Conservation (phyloP, 2,797 vertebrate genomes). For the Todus mexicanus region DNA sequence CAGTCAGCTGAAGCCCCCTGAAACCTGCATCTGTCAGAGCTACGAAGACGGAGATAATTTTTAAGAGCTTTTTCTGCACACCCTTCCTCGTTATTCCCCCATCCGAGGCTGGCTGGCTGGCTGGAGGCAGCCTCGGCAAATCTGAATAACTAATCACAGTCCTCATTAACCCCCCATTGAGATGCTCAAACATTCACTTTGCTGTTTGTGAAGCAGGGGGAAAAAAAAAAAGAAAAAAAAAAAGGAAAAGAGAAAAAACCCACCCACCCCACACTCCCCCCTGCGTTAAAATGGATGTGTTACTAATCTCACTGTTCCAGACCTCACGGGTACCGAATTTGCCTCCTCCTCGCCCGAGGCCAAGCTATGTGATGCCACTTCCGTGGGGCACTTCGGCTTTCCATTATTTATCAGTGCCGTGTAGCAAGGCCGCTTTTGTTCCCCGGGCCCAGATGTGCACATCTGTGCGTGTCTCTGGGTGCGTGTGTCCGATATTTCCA, state of each 20-base stretch:
- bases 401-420: conserved; percentile 47
- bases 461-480: accelerated
- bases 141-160: conserved; percentile 91
- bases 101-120: conserved; percentile 70
- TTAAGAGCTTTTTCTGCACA: conserved; percentile 25
- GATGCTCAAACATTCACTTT: conserved; percentile 86
- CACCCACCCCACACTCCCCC: not conserved
- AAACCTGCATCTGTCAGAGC: not conserved
- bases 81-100: conserved; percentile 9
- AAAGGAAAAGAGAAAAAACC: accelerated
- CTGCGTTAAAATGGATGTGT: conserved; percentile 79
- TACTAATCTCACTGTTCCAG: conserved; percentile 75
- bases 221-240: not conserved
- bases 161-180: conserved; percentile 90
- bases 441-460: not conserved
- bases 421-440: not conserved
- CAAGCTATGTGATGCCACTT: conserved; percentile 31
- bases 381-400: conserved; percentile 45
- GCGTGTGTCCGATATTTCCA: not conserved
- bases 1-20: accelerated
- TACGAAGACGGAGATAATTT: not conserved
- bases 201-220: conserved; percentile 80
- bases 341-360: conserved; percentile 42
- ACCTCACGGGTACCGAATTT: conserved; percentile 45
- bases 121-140: conserved; percentile 72